Percentiles rank a stretch among this genome's conserved stretches.
phyloP scores from a whole-genome alignment of 2,888 invertebrate genomes.

The Drosophila monieri region DNA sequence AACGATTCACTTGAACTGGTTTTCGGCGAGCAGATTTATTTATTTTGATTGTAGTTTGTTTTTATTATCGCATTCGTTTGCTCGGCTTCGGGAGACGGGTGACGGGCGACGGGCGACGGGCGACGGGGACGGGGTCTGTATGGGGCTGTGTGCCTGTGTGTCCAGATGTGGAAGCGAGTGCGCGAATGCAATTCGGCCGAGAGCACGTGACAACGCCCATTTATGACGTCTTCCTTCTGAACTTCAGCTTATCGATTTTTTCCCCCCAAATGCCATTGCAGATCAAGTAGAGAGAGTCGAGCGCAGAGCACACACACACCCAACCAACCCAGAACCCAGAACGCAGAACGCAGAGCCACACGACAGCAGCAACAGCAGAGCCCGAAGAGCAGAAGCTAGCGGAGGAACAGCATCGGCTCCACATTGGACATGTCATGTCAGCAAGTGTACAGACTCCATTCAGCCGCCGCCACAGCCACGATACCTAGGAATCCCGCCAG shows the following conservation, averaged over 20 bases:
- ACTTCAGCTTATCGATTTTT: conserved; percentile 25
- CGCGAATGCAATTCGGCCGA: conserved; percentile 42
- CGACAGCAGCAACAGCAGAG: conserved; percentile 23
- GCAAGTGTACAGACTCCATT: conserved; percentile 82
- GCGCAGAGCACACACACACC: conserved; percentile 22
- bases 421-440: conserved; percentile 84
- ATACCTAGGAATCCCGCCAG: conserved; percentile 35
- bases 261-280: conserved; percentile 32
- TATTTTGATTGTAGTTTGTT: conserved; percentile 61
- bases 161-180: conserved; percentile 7
- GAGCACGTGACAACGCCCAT: conserved; percentile 68
- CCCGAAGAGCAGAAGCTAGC: conserved; percentile 14
- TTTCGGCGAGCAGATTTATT: conserved; percentile 47
- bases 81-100: background rate
- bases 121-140: background rate
- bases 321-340: conserved; percentile 3
- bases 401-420: conserved; percentile 51
- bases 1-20: conserved; percentile 66
- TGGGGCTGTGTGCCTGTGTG: conserved; percentile 3
- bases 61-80: conserved; percentile 55
- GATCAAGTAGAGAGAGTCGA: conserved; percentile 60
- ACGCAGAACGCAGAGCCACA: too few relatives aligned
- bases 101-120: background rate
- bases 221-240: conserved; percentile 44
- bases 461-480: conserved; percentile 60